Conservation (phyloP, 2,113 vertebrate species). For the Typhlomys cinereus region DNA sequence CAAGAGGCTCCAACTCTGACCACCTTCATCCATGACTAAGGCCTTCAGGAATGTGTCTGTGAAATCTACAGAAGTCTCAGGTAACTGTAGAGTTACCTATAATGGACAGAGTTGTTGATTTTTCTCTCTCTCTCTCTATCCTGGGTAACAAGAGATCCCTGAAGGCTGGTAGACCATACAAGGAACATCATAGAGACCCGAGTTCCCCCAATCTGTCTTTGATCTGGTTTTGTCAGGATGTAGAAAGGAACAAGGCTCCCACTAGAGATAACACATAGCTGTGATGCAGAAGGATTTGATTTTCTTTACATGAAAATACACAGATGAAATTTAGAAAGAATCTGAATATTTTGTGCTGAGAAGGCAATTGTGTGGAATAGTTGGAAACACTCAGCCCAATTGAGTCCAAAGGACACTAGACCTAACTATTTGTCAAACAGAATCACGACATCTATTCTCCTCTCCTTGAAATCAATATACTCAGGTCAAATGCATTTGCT, state of each 20-base stretch:
- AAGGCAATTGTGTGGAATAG: neutral
- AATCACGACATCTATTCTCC: neutral
- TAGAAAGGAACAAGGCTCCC: neutral
- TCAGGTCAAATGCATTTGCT: neutral
- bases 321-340: constrained; percentile 37
- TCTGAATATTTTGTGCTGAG: constrained; percentile 38
- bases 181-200: neutral
- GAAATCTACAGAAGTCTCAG: neutral
- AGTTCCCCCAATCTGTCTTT: neutral
- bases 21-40: neutral
- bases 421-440: constrained; percentile 31
- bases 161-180: neutral
- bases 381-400: constrained; percentile 8
- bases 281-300: neutral
- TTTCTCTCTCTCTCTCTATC: neutral
- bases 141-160: neutral
- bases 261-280: neutral
- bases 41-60: constrained; percentile 52
- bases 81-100: no score
- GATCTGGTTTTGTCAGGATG: constrained; percentile 26
- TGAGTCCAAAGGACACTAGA: constrained; percentile 19
- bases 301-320: no score
- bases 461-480: constrained; percentile 6
- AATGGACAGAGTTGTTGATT: neutral
- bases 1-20: neutral